phyloP scores from a whole-genome alignment of 2,113 vertebrate genomes.

The Elephas maximus region DNA sequence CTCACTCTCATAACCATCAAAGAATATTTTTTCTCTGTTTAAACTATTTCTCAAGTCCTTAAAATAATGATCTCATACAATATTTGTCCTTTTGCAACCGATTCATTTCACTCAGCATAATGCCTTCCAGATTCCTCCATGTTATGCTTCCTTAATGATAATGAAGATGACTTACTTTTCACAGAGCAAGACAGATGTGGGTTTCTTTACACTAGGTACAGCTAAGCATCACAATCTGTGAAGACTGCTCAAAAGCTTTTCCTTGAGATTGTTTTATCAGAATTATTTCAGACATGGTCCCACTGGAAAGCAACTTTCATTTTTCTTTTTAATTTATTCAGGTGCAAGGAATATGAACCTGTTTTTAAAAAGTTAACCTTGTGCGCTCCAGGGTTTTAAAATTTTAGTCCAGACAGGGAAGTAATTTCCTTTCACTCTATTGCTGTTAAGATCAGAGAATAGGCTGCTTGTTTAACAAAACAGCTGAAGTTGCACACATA shows the following conservation, averaged over 20 bases:
- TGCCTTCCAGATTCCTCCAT: too few relatives aligned
- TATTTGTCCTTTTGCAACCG: too few relatives aligned
- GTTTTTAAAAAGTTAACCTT: neutral
- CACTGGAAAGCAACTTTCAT: neutral
- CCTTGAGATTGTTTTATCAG: neutral
- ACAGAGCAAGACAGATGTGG: neutral
- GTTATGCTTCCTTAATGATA: neutral
- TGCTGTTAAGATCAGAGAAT: conserved; percentile 22
- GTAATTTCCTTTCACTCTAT: neutral
- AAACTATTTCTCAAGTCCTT: too few relatives aligned
- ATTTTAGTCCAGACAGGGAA: neutral
- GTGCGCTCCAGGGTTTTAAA: neutral
- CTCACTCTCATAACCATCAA: too few relatives aligned
- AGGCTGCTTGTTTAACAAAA: neutral
- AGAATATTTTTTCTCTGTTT: too few relatives aligned
- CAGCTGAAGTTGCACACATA: neutral
- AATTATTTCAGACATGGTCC: neutral
- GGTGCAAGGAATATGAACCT: neutral
- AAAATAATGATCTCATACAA: too few relatives aligned
- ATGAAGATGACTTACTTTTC: neutral
- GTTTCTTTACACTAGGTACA: neutral
- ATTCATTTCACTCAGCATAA: too few relatives aligned
- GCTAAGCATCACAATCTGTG: neutral
- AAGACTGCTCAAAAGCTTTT: conserved; percentile 33
- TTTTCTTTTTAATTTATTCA: conserved; percentile 15